Conservation (phyloP, 2,113 vertebrate genomes). For the Oenanthe melanoleuca region DNA sequence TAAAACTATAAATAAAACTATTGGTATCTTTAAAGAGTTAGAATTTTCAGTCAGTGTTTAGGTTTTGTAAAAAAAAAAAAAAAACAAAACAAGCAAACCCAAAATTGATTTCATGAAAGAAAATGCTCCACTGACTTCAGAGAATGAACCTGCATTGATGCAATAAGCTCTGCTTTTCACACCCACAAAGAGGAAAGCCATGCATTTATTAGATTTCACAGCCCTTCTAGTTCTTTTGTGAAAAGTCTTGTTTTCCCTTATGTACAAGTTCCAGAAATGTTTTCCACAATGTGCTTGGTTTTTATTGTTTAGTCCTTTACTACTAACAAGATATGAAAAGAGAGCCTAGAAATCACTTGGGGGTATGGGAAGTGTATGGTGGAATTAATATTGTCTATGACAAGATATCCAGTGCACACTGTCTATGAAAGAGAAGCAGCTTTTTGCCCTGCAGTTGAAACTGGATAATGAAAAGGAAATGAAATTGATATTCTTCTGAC, state of each 20-base stretch:
- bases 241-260: not conserved
- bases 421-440: not conserved
- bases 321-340: not conserved
- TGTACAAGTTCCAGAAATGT: not conserved
- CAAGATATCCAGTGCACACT: not conserved
- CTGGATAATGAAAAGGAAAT: not conserved
- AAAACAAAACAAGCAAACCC: not conserved
- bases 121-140: not conserved
- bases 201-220: not conserved
- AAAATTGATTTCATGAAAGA: not conserved
- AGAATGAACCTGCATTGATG: not conserved
- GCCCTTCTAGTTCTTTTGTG: not conserved
- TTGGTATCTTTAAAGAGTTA: not conserved
- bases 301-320: not conserved
- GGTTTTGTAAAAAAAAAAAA: not conserved
- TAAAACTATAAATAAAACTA: not conserved
- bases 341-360: not conserved
- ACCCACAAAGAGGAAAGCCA: not conserved
- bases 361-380: not conserved
- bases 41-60: not conserved
- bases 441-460: not conserved
- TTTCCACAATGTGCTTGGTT: accelerated
- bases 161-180: not conserved
- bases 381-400: not conserved
- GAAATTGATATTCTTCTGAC: not conserved